These are phyloP conservation scores for Melipona quadrifasciata DNA, from an alignment of 1,140 invertebrate genomes.

Conservation along the genomic window DNA sequence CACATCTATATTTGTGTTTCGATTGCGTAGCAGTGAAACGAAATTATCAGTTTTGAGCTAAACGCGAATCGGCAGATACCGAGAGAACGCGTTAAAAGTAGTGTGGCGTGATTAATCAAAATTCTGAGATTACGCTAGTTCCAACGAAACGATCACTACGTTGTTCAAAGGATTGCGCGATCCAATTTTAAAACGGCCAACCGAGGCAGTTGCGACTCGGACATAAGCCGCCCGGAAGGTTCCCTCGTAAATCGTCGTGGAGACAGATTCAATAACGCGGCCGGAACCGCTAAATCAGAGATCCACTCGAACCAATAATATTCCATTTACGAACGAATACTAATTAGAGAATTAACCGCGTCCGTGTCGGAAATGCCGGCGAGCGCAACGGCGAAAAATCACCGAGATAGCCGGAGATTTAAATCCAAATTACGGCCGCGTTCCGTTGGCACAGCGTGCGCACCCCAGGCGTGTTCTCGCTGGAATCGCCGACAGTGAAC, in stretches of 20 bases:
- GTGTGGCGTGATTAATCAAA: too few relatives aligned
- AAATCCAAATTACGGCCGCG: not conserved
- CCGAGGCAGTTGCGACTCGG: not conserved
- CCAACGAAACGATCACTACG: not conserved
- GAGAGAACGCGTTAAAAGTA: not conserved
- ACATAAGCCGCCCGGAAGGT: not conserved
- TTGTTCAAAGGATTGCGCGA: not conserved
- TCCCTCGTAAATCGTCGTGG: not conserved
- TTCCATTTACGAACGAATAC: constrained; percentile 20
- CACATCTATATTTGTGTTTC: not conserved
- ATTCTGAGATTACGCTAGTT: not conserved
- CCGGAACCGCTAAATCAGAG: not conserved
- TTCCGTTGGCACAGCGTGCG: not conserved
- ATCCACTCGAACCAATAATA: not conserved
- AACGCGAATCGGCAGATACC: constrained; percentile 7
- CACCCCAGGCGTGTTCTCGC: not conserved
- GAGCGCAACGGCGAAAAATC: not conserved
- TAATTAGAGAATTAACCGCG: constrained; percentile 4
- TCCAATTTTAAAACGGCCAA: not conserved
- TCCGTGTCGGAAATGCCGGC: too few relatives aligned
- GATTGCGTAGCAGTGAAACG: too few relatives aligned
- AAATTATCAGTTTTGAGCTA: not conserved
- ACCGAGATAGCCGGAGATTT: constrained; percentile 3
- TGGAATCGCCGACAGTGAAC: not conserved
- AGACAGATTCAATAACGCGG: not conserved